Conservation (phyloP, 2,797 vertebrate genomes). For the Coregonus suidteri region DNA sequence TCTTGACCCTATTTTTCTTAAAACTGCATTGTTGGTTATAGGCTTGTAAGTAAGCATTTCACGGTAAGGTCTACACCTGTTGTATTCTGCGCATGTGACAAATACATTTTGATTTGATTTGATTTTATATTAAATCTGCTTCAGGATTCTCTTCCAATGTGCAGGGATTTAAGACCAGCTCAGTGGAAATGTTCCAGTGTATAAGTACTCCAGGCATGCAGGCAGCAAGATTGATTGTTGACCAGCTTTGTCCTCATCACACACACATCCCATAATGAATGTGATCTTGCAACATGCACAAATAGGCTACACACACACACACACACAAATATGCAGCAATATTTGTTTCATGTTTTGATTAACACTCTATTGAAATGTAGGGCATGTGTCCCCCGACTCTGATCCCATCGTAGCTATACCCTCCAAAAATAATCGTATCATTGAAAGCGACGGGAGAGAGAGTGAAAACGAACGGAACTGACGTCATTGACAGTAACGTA, state of each 20-base stretch:
- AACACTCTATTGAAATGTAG: not conserved
- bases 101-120: too few relatives aligned
- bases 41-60: too few relatives aligned
- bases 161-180: not conserved
- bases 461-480: conserved; percentile 51
- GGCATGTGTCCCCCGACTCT: not conserved
- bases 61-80: too few relatives aligned
- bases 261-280: not conserved
- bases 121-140: not conserved
- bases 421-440: conserved; percentile 2
- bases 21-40: too few relatives aligned
- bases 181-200: not conserved
- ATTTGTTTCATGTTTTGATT: not conserved
- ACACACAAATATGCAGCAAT: not conserved
- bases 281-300: not conserved
- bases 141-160: not conserved
- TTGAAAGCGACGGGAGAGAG: conserved; percentile 17
- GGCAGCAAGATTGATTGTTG: not conserved
- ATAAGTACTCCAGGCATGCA: not conserved
- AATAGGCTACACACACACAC: not conserved
- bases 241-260: too few relatives aligned
- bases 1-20: too few relatives aligned
- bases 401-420: not conserved
- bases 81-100: too few relatives aligned
- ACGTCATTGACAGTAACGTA: conserved; percentile 63